Base-by-base conservation (phyloP, 2,797 vertebrate genomes). In the Pelobates cultripes region DNA sequence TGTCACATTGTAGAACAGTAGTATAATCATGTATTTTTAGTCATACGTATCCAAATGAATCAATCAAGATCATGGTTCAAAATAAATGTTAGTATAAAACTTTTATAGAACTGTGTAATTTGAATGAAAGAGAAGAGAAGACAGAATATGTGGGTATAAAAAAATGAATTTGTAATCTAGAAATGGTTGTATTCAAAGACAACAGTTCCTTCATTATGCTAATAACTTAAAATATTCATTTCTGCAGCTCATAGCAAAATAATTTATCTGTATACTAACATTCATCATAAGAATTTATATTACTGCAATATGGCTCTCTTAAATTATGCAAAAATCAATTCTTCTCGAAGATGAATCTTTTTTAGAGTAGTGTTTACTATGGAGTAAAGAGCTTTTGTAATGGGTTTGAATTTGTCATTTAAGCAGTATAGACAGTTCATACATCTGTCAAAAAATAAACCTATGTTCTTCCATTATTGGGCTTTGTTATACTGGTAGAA, bases 241-340 rank as follows among this genome's bases (percentile, higher is more conserved):
- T 73, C 57, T 51, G 7, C 17, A n/a, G 43, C 9, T 64, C 28
- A 7, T 40, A 17, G n/a, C 17, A 69, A 47, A 80, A 41, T 15
- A 63, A 61, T 69, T 82, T 47, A 13, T 10, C 57, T 10, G 17
- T 61, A 7, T n/a, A 17, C 47, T 45, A 57, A 77, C 17, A 60
- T 77, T 53, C 60, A 44, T 41, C n/a, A 45, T 69, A 44, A 63
- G 74, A 78, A 73, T 57, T 42, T 78, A 67, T 53, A 78, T 57
- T 55, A 43, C 70, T 17, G 43, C 40, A 70, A 57, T 73, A 13
- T 3, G 47, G 44, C 53, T 12, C 17, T 9, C 15, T 79, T 70
- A 70, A 79, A 75, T 79, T 79, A 79, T 70, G 8, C 66, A 75
- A 53, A 74, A 69, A 83, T 79, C 61, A 60, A 73, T 79, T 75